A percentile compares a stretch with the other conserved stretches of the same genome.
Evolutionary conservation across 2,888 invertebrate species (phyloP).

Genomic region (Caenorhabditis imperialis): DNA sequence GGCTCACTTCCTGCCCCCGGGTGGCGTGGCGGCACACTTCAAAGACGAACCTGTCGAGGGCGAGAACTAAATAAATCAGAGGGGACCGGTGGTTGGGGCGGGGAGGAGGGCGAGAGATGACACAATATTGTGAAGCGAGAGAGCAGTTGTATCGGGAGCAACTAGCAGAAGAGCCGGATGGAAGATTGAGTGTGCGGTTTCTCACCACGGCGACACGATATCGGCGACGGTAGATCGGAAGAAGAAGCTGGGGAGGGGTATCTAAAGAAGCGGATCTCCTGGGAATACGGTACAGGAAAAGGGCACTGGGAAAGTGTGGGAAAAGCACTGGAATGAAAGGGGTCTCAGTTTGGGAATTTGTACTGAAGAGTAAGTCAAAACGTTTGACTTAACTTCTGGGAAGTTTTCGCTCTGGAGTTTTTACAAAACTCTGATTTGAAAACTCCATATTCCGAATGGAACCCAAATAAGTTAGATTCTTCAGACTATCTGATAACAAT

Average conservation of each 20-base stretch:
- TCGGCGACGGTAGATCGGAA: constrained; percentile 2
- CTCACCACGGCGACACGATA: constrained; percentile 5
- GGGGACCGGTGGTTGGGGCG: no score
- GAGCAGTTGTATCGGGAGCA: neutral
- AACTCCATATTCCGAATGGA: no score
- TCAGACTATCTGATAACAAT: no score
- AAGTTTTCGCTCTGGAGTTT: no score
- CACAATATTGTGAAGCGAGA: constrained; percentile 43
- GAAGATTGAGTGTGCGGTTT: constrained; percentile 44
- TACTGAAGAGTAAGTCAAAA: no score
- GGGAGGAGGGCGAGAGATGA: constrained; percentile 20
- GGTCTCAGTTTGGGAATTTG: no score
- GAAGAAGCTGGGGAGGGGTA: neutral
- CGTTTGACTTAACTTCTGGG: no score
- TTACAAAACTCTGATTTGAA: no score
- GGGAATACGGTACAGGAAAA: neutral
- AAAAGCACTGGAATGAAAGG: no score
- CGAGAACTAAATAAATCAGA: constrained; percentile 57
- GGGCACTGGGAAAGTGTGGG: neutral
- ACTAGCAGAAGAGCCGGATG: no score
- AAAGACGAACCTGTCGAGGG: constrained; percentile 55
- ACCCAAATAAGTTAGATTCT: no score
- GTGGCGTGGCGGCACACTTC: constrained; percentile 40
- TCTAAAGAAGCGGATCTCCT: constrained; percentile 5
- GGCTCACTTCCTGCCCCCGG: constrained; percentile 10